Evolutionary conservation across 1,140 invertebrate species (phyloP).

Genomic region (Trinorchestia longiramus): DNA sequence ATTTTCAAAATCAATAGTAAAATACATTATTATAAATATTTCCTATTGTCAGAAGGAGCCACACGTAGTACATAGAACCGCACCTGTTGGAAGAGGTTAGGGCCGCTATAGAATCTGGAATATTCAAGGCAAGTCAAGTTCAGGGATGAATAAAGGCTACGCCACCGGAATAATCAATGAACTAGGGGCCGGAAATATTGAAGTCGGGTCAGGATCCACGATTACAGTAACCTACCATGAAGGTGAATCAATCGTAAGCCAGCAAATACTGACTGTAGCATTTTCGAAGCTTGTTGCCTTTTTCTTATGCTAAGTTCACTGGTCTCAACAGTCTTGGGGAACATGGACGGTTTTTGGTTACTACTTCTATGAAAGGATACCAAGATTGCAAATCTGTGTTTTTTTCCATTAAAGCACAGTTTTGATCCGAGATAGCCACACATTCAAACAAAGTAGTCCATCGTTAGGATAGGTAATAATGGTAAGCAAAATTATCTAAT

Average conservation of each 20-base stretch:
- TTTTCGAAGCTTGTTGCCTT: no score
- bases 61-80: background rate
- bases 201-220: background rate
- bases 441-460: no score
- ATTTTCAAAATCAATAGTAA: background rate
- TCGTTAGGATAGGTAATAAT: no score
- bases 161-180: background rate
- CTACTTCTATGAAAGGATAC: no score
- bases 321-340: no score
- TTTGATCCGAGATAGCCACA: no score
- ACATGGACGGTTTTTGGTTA: no score
- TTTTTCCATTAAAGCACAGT: no score
- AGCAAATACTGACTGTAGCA: background rate
- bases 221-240: background rate
- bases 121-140: background rate
- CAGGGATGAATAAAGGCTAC: background rate
- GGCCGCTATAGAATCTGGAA: background rate
- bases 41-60: background rate
- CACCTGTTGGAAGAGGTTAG: background rate
- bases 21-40: background rate
- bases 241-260: background rate
- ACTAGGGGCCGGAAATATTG: background rate
- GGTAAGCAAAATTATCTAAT: no score
- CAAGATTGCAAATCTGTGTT: no score
- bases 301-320: no score